Evolutionary conservation across 2,888 invertebrate species (phyloP), one percentile per base, ranked within the genome.

Genomic region (Pegoplata infirma): DNA sequence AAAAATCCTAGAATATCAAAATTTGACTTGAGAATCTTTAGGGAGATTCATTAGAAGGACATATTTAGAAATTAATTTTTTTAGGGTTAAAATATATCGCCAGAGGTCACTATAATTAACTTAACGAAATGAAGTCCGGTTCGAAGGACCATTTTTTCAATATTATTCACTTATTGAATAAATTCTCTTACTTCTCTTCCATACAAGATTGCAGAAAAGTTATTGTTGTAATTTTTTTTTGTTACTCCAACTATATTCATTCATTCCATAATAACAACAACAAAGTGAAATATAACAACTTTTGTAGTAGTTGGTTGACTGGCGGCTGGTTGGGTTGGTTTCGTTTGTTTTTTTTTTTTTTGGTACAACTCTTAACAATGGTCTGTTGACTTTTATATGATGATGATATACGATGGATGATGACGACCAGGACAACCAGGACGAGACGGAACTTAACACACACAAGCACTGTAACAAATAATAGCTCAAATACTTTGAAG

Each of bases 321-420:
- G 63, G 53, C 55, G 53, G 25, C 19, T 58, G 63, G 53, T 21
- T 56, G 63, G n/a, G n/a, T n/a, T n/a, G n/a, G n/a, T n/a, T n/a
- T n/a, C n/a, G n/a, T n/a, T n/a, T n/a, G n/a, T n/a, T n/a, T n/a
- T n/a, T n/a, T n/a, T n/a, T n/a, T n/a, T n/a, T 23, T 23, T 69
- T 66, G 44, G 23, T 25, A 73, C 61, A 72, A 36, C 55, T 21
- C 61, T 40, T 32, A 58, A 49, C 8, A 40, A 66, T 47, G 74
- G 74, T 75, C 74, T 56, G 73, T 47, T 74, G 74, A 56, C 64
- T 64, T 58, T 72, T 64, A 77, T 66, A 40, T 40, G 55, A 25
- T n/a, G 51, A 46, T 58, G 53, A 63, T 47, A 53, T 36, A 66
- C 59, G n/a, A 12, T 12, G 36, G 56, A 66, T 53, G n/a, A 12